Base-by-base conservation (phyloP, 2,797 vertebrate genomes). In the Syndactyla subalaris region DNA sequence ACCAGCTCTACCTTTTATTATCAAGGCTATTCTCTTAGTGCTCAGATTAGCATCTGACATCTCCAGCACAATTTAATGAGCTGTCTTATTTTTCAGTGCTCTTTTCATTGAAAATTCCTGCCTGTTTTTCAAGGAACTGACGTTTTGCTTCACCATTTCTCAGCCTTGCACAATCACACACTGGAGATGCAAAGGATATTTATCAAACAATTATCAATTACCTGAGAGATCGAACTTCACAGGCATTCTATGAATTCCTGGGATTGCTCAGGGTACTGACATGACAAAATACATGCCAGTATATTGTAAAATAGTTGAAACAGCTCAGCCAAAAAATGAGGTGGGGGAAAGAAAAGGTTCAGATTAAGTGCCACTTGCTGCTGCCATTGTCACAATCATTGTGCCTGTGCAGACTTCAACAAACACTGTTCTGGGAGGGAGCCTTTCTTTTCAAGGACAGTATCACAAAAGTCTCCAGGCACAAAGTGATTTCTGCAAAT, bases 151-250 rank as follows among this genome's bases (percentile, higher is more conserved):
- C 34, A 66, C 38, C 63, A 58, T 61, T 91, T 91, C 59, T 76
- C 68, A 84, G 67, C 19, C 59, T 79, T 86, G 45, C 6, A 32
- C 3, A 67, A 32, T 66, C 66, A 70, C 11, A 34, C 3, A 4
- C 21, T 59, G 38, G 15, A 89, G 76, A 85, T 46, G 73, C 5
- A 45, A 48, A 62, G 14, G 45, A 5, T 70, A 86, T 92, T 97
- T 94, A 95, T 93, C 79, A 94, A 95, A 80, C 65, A 92, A 86
- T 96, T 95, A 95, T 46, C 61, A 80, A 38, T 91, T 89, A 93
- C 52, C 29, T 55, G 62, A 70, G 75, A 66, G 12, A 62, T 92
- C 3, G 7, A 83, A 55, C 32, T 92, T 52, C 89, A 61, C 16
- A 54, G 66, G 39, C 8, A 77, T 46, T 91, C 90, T 65, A 68